Conservation (phyloP, 2,797 vertebrate species). For the Rhyacichthys aspro region DNA sequence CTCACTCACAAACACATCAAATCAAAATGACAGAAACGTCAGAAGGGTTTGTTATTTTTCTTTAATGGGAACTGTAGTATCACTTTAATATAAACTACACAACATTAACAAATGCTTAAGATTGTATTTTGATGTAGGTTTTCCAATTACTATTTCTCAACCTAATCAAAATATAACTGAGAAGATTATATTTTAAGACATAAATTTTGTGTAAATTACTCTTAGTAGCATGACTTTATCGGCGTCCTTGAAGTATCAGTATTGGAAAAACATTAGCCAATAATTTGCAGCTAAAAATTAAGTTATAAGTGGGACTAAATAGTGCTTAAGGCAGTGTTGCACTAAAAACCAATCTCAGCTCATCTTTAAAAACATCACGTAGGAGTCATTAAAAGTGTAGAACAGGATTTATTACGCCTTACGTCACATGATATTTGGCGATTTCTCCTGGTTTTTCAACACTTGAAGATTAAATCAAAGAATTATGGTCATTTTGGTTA, state of each 20-base stretch:
- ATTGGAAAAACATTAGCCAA: conserved; percentile 6
- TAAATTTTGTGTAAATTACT: conserved; percentile 1
- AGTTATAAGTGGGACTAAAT: neutral
- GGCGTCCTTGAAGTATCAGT: conserved; percentile 7
- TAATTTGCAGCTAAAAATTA: conserved; percentile 8
- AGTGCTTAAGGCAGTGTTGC: conserved; percentile 8
- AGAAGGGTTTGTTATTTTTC: too few species aligned
- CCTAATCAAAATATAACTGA: neutral
- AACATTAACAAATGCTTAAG: neutral
- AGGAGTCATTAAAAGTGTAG: neutral
- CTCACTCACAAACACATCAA: neutral
- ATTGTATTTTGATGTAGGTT: neutral
- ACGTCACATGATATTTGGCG: neutral
- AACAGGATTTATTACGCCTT: conserved; percentile 1
- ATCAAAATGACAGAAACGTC: too few species aligned
- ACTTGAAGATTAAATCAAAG: neutral
- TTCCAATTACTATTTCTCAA: neutral
- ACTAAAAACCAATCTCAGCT: neutral
- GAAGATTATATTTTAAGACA: neutral
- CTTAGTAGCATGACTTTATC: neutral
- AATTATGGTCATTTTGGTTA: neutral
- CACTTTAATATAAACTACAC: neutral
- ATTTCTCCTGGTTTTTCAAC: neutral
- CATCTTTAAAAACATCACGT: neutral
- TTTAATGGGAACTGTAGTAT: too few species aligned